Conservation (phyloP, 2,113 vertebrate species). For the Burhinus oedicnemus region DNA sequence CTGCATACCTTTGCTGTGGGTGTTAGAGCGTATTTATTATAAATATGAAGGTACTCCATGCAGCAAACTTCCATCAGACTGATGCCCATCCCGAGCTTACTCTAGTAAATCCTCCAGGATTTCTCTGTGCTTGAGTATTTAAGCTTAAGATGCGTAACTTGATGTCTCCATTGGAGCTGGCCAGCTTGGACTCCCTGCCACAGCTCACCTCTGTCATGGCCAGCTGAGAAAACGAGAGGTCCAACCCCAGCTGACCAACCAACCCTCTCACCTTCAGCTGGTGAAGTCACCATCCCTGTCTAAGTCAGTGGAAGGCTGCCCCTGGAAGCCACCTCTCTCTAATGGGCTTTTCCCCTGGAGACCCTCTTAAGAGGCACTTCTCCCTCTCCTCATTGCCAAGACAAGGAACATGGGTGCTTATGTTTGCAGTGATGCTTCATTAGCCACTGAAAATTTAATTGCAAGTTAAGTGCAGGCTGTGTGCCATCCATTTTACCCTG, state of each 20-base stretch:
- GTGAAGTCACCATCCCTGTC: not conserved
- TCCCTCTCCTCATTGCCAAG: not conserved
- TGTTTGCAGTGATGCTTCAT: not conserved
- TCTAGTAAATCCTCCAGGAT: not conserved
- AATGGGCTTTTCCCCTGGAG: not conserved
- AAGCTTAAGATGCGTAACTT: not conserved
- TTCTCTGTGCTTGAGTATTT: not conserved
- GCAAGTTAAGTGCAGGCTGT: not conserved
- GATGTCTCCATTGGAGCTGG: too few relatives aligned
- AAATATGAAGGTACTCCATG: fast-evolving
- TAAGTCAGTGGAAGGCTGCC: not conserved
- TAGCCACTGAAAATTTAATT: not conserved
- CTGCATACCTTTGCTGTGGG: not conserved
- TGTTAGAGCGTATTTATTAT: fast-evolving
- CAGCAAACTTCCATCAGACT: too few relatives aligned
- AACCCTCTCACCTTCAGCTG: not conserved
- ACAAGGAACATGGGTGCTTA: not conserved
- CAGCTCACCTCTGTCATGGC: not conserved
- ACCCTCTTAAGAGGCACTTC: not conserved
- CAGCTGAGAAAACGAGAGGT: not conserved
- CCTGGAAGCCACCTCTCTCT: not conserved
- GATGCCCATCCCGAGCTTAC: not conserved
- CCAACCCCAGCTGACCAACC: too few relatives aligned
- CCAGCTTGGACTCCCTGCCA: not conserved
- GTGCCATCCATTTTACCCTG: not conserved